Conservation (phyloP, 2,797 vertebrate species). For the Anniella stebbinsi region DNA sequence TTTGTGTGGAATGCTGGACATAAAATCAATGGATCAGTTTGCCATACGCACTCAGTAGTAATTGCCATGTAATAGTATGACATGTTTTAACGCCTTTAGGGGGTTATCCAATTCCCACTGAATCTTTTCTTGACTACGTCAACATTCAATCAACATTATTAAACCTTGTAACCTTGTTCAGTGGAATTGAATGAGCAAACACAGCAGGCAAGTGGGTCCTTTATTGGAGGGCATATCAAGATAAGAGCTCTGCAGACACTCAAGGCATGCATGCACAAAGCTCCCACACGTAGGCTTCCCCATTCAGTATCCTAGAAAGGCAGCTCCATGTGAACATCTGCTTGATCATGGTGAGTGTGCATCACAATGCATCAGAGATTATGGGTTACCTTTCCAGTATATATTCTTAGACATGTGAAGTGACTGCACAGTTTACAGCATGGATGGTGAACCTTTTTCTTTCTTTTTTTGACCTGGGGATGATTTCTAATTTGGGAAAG, state of each 20-base stretch:
- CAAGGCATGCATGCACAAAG: not conserved
- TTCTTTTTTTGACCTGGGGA: no score
- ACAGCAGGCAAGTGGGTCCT: conserved; percentile 12
- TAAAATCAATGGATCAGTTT: conserved; percentile 41
- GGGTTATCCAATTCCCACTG: conserved; percentile 31
- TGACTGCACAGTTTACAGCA: not conserved
- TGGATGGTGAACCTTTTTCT: no score
- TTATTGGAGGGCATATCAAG: conserved; percentile 19
- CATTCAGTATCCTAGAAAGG: not conserved
- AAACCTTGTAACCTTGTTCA: conserved; percentile 45
- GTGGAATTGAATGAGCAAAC: conserved; percentile 28
- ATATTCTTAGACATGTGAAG: not conserved
- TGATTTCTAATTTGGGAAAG: no score
- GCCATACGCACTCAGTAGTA: conserved; percentile 26
- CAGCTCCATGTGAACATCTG: not conserved
- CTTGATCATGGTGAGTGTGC: not conserved
- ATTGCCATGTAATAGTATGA: conserved; percentile 33
- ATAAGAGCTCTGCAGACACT: not conserved
- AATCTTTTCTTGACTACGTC: conserved; percentile 48
- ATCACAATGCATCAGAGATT: not conserved
- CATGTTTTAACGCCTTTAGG: conserved; percentile 46
- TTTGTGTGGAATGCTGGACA: conserved; percentile 24
- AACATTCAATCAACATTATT: conserved; percentile 41
- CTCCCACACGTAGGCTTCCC: not conserved
- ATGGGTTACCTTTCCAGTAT: not conserved